phyloP scores from a whole-genome alignment of 2,797 vertebrate species.

The Sebastes steindachneri region DNA sequence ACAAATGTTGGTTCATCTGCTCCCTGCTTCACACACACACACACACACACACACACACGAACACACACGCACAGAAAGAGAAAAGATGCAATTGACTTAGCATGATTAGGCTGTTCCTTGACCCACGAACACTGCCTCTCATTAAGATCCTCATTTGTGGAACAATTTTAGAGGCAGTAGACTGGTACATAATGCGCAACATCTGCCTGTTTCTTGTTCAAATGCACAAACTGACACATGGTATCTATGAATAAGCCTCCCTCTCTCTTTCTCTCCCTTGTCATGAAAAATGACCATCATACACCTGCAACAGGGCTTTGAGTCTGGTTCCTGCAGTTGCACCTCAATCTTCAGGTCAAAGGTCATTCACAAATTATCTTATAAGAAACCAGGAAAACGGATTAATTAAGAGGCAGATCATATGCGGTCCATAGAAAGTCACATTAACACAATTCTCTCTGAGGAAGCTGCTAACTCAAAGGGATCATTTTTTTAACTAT shows the following conservation, averaged over 20 bases:
- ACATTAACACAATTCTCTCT: constrained; percentile 14
- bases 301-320: constrained; percentile 54
- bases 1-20: constrained; percentile 80
- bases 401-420: background rate
- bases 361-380: constrained; percentile 9
- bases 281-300: constrained; percentile 54
- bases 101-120: constrained; percentile 82
- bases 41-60: constrained; percentile 1
- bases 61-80: constrained; percentile 6
- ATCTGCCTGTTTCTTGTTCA: constrained; percentile 81
- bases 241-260: constrained; percentile 66
- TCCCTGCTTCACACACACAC: constrained; percentile 38
- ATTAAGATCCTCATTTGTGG: constrained; percentile 83
- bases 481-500: constrained; percentile 23
- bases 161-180: constrained; percentile 82
- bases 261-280: background rate
- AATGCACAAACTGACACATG: constrained; percentile 70
- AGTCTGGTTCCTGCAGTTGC: constrained; percentile 27
- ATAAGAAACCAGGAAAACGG: background rate
- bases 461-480: constrained; percentile 26
- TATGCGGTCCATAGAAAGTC: background rate
- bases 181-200: constrained; percentile 80
- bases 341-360: constrained; percentile 27
- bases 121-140: constrained; percentile 79
- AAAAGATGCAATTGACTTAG: constrained; percentile 79